phyloP scores from a whole-genome alignment of 1,140 invertebrate species.

The Ceratitis capitata region DNA sequence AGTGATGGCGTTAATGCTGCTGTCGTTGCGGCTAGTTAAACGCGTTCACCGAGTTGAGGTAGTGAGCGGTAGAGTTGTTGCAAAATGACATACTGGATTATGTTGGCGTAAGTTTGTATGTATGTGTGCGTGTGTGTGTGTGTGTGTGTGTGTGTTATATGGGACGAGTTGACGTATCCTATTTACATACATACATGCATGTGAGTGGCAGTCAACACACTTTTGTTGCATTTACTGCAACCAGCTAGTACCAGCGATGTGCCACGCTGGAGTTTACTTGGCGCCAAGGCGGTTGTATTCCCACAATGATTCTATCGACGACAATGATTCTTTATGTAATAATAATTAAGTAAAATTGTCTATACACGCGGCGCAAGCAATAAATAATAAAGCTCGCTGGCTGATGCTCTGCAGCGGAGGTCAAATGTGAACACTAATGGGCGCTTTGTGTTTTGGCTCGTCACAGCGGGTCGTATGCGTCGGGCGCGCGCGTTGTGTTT shows the following conservation, averaged over 20 bases:
- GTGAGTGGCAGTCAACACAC: neutral
- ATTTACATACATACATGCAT: too few relatives aligned
- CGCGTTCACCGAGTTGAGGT: neutral
- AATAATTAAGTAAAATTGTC: too few relatives aligned
- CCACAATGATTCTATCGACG: slow-evolving; percentile 4
- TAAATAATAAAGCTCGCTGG: neutral
- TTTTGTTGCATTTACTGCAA: neutral
- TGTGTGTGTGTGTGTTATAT: too few relatives aligned
- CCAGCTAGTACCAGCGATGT: neutral
- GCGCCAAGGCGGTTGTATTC: neutral
- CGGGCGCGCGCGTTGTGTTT: neutral
- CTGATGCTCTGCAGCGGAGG: neutral
- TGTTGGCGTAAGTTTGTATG: too few relatives aligned
- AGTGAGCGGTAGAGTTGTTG: neutral
- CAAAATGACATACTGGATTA: slow-evolving; percentile 26
- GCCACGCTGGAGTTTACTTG: neutral
- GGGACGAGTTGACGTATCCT: neutral
- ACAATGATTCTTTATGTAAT: neutral
- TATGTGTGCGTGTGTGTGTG: too few relatives aligned
- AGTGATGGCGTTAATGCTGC: neutral
- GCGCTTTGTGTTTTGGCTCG: neutral
- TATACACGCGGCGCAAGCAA: too few relatives aligned
- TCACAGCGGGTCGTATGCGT: neutral
- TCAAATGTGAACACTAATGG: slow-evolving; percentile 11
- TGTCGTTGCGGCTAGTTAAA: neutral